These are phyloP conservation scores for Cryptus viduatorius DNA, from an alignment of 2,888 invertebrate species.

Conservation along the genomic window DNA sequence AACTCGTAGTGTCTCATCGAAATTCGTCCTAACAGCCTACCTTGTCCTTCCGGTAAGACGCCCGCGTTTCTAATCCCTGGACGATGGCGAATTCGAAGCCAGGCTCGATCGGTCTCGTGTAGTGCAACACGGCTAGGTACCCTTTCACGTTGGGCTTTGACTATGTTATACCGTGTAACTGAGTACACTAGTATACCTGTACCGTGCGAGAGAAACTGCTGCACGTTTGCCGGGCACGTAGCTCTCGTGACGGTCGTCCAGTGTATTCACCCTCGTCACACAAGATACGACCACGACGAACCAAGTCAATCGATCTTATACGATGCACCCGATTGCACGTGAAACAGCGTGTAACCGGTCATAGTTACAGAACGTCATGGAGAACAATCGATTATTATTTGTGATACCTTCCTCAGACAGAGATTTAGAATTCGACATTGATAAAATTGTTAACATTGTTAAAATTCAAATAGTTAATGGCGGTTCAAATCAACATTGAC, in stretches of 20 bases:
- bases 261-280: slow-evolving; percentile 44
- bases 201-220: not conserved
- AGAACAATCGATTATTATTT: slow-evolving; percentile 23
- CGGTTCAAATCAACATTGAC: too few relatives aligned
- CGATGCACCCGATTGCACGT: slow-evolving; percentile 33
- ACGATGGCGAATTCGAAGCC: slow-evolving; percentile 4
- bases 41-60: slow-evolving; percentile 39
- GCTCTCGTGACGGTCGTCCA: slow-evolving; percentile 19
- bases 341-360: slow-evolving; percentile 28
- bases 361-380: slow-evolving; percentile 1
- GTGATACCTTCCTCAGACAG: not conserved
- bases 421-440: too few relatives aligned
- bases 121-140: not conserved
- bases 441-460: too few relatives aligned
- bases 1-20: slow-evolving; percentile 50
- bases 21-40: slow-evolving; percentile 46
- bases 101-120: slow-evolving; percentile 31
- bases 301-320: slow-evolving; percentile 31
- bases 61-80: slow-evolving; percentile 20
- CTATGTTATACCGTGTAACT: not conserved
- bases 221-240: slow-evolving; percentile 24
- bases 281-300: slow-evolving; percentile 24
- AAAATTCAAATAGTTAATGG: too few relatives aligned
- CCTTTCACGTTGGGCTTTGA: slow-evolving; percentile 4
- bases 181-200: slow-evolving; percentile 2